Conservation (phyloP, 2,113 vertebrate species). For the Apaloderma vittatum region DNA sequence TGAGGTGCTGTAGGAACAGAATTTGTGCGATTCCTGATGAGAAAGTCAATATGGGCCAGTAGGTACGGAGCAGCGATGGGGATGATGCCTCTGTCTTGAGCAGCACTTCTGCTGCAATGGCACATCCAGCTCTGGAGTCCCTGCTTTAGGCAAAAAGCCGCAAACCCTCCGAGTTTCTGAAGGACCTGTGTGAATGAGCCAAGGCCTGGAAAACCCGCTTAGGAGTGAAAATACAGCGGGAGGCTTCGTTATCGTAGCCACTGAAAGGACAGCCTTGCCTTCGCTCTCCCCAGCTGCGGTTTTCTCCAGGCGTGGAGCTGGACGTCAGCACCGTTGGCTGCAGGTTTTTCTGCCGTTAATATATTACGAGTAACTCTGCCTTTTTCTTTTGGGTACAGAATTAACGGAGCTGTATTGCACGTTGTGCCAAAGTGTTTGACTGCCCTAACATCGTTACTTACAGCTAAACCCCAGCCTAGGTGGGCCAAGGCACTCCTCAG, state of each 20-base stretch:
- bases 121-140: neutral
- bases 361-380: neutral
- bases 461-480: no score
- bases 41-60: neutral
- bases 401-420: fast-evolving
- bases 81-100: neutral
- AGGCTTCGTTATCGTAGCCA: neutral
- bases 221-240: neutral
- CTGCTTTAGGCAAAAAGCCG: neutral
- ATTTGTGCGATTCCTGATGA: neutral
- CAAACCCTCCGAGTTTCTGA: neutral
- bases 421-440: neutral
- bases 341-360: neutral
- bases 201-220: neutral
- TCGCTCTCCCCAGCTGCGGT: neutral
- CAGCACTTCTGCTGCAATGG: neutral
- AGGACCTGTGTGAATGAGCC: neutral
- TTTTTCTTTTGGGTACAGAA: neutral
- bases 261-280: neutral
- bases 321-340: neutral
- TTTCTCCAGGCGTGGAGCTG: neutral
- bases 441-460: neutral
- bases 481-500: neutral
- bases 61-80: neutral
- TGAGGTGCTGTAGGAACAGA: neutral